Evolutionary conservation across 2,888 invertebrate genomes (phyloP).

Genomic region (Onchidella celtica): DNA sequence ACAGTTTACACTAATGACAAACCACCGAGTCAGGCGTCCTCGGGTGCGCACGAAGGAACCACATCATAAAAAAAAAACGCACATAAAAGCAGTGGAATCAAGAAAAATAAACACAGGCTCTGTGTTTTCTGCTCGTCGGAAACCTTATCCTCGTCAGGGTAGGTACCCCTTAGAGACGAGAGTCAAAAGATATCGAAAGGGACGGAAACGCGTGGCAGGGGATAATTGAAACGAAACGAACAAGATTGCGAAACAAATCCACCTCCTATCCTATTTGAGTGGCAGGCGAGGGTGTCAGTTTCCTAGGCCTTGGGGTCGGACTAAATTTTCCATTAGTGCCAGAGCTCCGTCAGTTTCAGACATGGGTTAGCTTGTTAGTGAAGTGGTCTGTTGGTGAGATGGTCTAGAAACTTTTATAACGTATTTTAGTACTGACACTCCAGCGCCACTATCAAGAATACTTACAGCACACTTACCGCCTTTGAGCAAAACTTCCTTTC

Average conservation of each 20-base stretch:
- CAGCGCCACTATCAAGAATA: not conserved
- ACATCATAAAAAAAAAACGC: too few relatives aligned
- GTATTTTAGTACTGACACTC: too few relatives aligned
- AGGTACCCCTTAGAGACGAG: not conserved
- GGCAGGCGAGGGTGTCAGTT: slow-evolving; percentile 12
- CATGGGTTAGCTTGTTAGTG: not conserved
- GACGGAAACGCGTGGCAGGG: slow-evolving; percentile 31
- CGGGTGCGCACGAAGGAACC: too few relatives aligned
- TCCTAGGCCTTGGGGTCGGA: not conserved
- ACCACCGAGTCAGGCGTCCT: too few relatives aligned
- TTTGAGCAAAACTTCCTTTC: not conserved
- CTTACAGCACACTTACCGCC: not conserved
- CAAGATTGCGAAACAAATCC: slow-evolving; percentile 43
- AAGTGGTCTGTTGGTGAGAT: too few relatives aligned
- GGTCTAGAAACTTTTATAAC: too few relatives aligned
- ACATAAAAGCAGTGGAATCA: too few relatives aligned
- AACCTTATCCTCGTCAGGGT: not conserved
- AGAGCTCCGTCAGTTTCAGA: not conserved
- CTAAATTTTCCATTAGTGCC: slow-evolving; percentile 43
- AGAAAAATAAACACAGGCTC: not conserved
- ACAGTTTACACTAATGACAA: too few relatives aligned
- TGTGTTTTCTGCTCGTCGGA: not conserved
- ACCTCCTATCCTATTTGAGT: slow-evolving; percentile 27
- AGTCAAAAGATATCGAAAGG: slow-evolving; percentile 5
- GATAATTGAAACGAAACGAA: slow-evolving; percentile 40